Evolutionary conservation across 2,797 vertebrate genomes (phyloP).

Genomic region (Silurus aristotelis): DNA sequence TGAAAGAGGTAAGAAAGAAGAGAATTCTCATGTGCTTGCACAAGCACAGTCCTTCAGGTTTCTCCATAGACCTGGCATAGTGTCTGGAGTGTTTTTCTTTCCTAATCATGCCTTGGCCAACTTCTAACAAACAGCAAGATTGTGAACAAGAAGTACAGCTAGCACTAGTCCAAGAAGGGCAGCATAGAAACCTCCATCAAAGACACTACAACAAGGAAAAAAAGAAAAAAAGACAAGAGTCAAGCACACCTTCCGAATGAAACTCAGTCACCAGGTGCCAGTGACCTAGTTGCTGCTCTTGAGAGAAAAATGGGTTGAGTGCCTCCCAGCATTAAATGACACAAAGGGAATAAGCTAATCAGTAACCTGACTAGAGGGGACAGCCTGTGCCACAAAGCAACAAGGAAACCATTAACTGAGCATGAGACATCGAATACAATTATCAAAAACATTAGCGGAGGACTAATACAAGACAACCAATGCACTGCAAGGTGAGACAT

Average conservation of each 20-base stretch:
- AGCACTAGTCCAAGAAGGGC: neutral
- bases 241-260: neutral
- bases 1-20: neutral
- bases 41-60: neutral
- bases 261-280: neutral
- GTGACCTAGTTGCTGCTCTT: neutral
- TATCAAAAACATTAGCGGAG: too few relatives aligned
- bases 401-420: neutral
- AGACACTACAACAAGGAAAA: neutral
- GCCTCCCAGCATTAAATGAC: neutral
- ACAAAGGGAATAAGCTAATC: neutral
- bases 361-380: neutral
- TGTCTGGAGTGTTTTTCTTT: neutral
- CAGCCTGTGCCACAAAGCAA: neutral
- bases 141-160: too few relatives aligned
- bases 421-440: too few relatives aligned
- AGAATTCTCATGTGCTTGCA: neutral
- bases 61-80: neutral
- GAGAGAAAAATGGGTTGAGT: neutral
- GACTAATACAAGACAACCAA: too few relatives aligned
- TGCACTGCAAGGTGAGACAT: too few relatives aligned
- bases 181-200: neutral
- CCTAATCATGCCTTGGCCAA: neutral
- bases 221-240: neutral
- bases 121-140: conserved; percentile 3